Percentiles rank a stretch among this genome's conserved stretches.
Conservation (phyloP, 2,797 vertebrate genomes). For the Hypotaenidia okinawae region DNA sequence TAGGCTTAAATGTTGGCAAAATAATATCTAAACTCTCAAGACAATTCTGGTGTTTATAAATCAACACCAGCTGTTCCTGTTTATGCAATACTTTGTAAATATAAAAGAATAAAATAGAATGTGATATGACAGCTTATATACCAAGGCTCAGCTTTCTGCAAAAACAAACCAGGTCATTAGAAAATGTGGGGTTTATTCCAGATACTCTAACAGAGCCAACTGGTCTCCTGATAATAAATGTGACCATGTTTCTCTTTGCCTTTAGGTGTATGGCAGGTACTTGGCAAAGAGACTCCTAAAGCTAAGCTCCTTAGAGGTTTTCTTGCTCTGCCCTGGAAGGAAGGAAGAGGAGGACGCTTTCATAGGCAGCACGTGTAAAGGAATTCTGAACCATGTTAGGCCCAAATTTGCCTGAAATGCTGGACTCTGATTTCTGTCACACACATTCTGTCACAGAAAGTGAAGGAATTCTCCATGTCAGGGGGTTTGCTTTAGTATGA, state of each 20-base stretch:
- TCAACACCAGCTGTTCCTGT: slow-evolving; percentile 73
- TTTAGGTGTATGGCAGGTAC: slow-evolving; percentile 14
- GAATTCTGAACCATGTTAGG: background rate
- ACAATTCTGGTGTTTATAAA: slow-evolving; percentile 76
- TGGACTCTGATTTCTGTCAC: slow-evolving; percentile 30
- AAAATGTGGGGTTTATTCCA: slow-evolving; percentile 24
- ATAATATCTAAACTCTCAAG: slow-evolving; percentile 63
- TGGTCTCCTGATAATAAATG: background rate
- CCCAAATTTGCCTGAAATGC: background rate
- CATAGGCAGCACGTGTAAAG: background rate
- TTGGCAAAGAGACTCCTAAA: slow-evolving; percentile 20
- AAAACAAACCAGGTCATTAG: slow-evolving; percentile 38
- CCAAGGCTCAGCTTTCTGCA: slow-evolving; percentile 36
- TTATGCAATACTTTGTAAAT: slow-evolving; percentile 66
- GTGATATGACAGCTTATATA: slow-evolving; percentile 52
- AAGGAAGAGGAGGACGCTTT: background rate
- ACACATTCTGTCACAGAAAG: background rate
- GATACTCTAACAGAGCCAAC: background rate
- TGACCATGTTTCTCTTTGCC: background rate
- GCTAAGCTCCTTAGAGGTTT: background rate
- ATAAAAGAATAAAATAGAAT: slow-evolving; percentile 59
- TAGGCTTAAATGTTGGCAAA: slow-evolving; percentile 69
- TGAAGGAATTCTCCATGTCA: background rate
- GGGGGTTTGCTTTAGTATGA: background rate
- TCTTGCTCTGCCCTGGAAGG: background rate